These are phyloP conservation scores for Babyrousa celebensis DNA, from an alignment of 2,797 vertebrate genomes.

Conservation along the genomic window DNA sequence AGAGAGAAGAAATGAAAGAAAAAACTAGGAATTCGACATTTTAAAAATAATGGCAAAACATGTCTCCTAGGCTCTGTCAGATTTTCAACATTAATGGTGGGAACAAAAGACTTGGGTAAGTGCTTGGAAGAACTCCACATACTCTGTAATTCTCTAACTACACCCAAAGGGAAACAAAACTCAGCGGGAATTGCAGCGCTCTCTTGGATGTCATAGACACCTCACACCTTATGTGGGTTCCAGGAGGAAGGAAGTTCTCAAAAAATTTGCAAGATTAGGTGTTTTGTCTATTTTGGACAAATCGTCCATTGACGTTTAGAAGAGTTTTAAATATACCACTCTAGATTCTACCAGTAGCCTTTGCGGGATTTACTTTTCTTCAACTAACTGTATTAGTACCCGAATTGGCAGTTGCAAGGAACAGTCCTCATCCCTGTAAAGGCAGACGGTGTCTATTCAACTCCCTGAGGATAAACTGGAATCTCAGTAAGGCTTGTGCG, in stretches of 20 bases:
- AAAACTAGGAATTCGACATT: neutral
- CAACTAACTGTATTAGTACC: neutral
- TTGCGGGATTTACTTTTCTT: neutral
- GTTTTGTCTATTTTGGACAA: neutral
- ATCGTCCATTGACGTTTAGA: neutral
- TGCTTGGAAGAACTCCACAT: conserved; percentile 12
- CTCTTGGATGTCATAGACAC: neutral
- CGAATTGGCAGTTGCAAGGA: conserved; percentile 69
- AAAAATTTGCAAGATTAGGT: neutral
- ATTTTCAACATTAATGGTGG: neutral
- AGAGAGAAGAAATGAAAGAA: neutral
- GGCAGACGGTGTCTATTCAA: conserved; percentile 72
- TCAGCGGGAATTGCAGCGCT: neutral
- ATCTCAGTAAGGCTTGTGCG: conserved; percentile 76
- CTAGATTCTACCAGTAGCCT: neutral
- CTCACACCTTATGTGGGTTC: neutral
- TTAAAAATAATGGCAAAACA: neutral
- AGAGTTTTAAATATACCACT: neutral
- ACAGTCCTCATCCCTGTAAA: conserved; percentile 69
- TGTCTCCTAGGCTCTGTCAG: neutral
- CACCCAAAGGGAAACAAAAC: conserved; percentile 12
- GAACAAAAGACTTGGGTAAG: neutral
- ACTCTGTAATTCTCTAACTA: conserved; percentile 7
- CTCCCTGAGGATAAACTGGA: conserved; percentile 80
- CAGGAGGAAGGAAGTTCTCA: neutral